Percentiles rank a stretch among this genome's conserved stretches.
phyloP scores from a whole-genome alignment of 2,888 invertebrate genomes.

The Listrodromus nycthemerus region DNA sequence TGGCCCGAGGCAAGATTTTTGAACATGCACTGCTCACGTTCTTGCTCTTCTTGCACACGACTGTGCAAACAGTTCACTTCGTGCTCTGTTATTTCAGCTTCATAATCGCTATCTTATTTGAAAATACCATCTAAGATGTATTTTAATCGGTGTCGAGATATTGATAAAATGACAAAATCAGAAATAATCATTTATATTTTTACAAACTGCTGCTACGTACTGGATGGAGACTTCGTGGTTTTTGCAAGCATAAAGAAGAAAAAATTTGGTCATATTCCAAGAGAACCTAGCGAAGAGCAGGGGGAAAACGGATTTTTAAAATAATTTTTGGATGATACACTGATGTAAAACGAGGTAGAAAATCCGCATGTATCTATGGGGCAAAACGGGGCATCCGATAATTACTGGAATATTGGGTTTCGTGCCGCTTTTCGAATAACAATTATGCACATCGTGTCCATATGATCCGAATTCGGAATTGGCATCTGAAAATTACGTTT shows the following conservation, averaged over 20 bases:
- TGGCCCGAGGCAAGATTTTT: constrained; percentile 24
- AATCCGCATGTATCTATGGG: too few relatives aligned
- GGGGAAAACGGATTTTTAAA: not conserved
- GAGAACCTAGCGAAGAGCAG: too few relatives aligned
- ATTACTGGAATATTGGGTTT: too few relatives aligned
- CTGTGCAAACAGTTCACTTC: constrained; percentile 37
- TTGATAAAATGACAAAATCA: not conserved
- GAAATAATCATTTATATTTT: too few relatives aligned
- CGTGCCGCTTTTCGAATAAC: too few relatives aligned
- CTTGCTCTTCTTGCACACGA: not conserved
- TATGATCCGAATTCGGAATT: not conserved
- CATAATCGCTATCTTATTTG: not conserved
- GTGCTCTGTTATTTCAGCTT: constrained; percentile 9
- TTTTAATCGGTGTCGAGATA: not conserved
- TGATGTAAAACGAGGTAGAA: too few relatives aligned
- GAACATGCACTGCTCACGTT: not conserved
- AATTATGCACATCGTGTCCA: not conserved
- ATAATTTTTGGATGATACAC: not conserved
- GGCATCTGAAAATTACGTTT: not conserved
- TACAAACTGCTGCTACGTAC: too few relatives aligned
- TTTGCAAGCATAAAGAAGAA: too few relatives aligned
- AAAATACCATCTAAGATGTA: not conserved
- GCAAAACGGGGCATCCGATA: too few relatives aligned
- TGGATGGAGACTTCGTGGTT: too few relatives aligned
- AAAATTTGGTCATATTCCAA: too few relatives aligned